These are phyloP conservation scores for Cryptotis parvus DNA, from an alignment of 2,113 vertebrate genomes.

Conservation along the genomic window DNA sequence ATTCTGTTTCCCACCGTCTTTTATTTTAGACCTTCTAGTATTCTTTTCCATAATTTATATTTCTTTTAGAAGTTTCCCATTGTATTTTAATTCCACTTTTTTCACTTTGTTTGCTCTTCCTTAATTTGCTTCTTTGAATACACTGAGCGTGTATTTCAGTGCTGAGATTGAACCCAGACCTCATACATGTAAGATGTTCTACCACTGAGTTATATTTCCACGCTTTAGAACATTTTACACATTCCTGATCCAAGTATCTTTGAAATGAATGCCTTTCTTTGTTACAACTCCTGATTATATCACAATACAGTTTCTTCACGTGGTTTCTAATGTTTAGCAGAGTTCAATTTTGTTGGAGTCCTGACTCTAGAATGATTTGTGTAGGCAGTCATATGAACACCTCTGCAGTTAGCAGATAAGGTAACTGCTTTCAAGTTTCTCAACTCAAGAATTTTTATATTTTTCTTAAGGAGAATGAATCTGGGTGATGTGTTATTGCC, in stretches of 20 bases:
- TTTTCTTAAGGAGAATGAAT: background rate
- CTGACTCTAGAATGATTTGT: background rate
- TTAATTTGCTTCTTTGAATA: background rate
- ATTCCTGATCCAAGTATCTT: background rate
- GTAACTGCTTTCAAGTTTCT: background rate
- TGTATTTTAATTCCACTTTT: background rate
- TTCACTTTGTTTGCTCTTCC: background rate
- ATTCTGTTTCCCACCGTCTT: background rate
- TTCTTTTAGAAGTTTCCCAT: background rate
- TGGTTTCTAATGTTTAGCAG: background rate
- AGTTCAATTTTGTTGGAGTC: too few species aligned
- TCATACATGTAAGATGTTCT: too few species aligned
- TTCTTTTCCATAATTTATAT: background rate
- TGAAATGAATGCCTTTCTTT: background rate
- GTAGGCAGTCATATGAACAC: background rate
- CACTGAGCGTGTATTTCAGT: too few species aligned
- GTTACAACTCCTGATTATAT: background rate
- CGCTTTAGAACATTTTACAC: background rate
- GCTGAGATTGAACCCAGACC: too few species aligned
- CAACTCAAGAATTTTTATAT: background rate
- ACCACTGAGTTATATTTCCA: too few species aligned
- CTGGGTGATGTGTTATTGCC: background rate
- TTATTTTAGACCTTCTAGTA: background rate
- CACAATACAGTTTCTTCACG: background rate
- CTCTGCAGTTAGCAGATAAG: background rate